Evolutionary conservation across 2,888 invertebrate genomes (phyloP).

Genomic region (Anaspis maculata): DNA sequence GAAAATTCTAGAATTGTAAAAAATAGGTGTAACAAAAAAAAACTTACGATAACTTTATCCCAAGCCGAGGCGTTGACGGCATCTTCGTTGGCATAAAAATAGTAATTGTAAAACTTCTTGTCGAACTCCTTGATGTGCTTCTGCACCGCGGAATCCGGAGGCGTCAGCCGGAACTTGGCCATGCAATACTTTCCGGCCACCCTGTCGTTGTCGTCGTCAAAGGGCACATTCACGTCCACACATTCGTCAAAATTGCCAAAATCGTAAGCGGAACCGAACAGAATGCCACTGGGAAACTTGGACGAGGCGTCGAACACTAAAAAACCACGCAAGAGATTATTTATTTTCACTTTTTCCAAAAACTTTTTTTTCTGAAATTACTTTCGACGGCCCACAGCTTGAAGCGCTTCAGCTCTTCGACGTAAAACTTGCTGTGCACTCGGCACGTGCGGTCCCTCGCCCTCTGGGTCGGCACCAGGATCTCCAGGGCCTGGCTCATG

Average conservation of each 20-base stretch:
- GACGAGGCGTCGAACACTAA: constrained; percentile 65
- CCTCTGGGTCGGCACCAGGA: constrained; percentile 21
- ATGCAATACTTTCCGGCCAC: constrained; percentile 57
- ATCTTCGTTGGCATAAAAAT: constrained; percentile 2
- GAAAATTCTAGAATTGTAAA: no score
- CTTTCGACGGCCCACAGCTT: constrained; percentile 31
- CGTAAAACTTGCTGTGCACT: constrained; percentile 25
- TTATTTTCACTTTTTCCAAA: no score
- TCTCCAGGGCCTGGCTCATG: constrained; percentile 11
- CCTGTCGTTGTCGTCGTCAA: constrained; percentile 19
- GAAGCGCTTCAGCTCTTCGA: constrained; percentile 22
- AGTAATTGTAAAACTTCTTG: neutral
- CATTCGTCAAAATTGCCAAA: constrained; percentile 68
- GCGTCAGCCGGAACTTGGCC: constrained; percentile 44
- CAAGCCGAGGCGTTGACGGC: constrained; percentile 22
- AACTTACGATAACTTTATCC: constrained; percentile 24
- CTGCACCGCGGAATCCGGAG: constrained; percentile 15
- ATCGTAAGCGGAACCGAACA: constrained; percentile 58
- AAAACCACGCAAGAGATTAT: no score
- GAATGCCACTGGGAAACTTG: constrained; percentile 58
- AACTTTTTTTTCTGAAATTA: constrained; percentile 10
- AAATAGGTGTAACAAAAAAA: no score
- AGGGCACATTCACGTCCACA: constrained; percentile 34
- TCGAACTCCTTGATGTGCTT: no score
- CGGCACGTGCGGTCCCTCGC: constrained; percentile 21